Percentiles rank a stretch among this genome's conserved stretches.
Conservation (phyloP, 2,797 vertebrate genomes). For the Dermochelys coriacea region DNA sequence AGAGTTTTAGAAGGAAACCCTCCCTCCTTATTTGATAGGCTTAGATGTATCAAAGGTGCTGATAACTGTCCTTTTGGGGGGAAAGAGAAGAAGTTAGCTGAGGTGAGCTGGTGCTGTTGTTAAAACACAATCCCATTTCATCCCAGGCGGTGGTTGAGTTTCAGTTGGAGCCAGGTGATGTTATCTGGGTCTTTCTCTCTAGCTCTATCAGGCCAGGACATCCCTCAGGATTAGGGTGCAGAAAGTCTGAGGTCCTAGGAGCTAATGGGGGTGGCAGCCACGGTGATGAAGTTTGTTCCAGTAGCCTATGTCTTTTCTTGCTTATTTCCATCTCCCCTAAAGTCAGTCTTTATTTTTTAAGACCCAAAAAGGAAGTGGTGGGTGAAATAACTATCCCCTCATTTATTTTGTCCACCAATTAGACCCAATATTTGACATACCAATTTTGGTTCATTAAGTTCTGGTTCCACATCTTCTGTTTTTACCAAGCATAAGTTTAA, state of each 20-base stretch:
- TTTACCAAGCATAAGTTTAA: background rate
- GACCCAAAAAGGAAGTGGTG: background rate
- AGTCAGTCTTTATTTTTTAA: background rate
- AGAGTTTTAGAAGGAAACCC: background rate
- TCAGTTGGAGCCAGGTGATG: background rate
- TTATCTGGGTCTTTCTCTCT: background rate
- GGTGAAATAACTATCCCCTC: background rate
- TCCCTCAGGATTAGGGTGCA: background rate
- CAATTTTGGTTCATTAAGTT: no score
- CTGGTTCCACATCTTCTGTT: background rate
- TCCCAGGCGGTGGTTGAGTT: background rate
- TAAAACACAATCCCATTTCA: background rate
- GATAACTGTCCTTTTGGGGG: background rate
- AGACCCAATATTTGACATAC: background rate
- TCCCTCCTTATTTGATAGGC: background rate
- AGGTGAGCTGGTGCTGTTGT: background rate
- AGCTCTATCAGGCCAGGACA: background rate
- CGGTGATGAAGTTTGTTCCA: background rate
- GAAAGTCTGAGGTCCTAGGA: background rate
- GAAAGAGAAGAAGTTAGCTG: background rate
- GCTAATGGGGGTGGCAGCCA: background rate
- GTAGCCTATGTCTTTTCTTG: background rate
- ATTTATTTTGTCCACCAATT: background rate
- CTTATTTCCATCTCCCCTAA: background rate
- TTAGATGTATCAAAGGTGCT: background rate